Evolutionary conservation across 30 jellyfish, hydroid and myxozoan species (phyloP).

Genomic region (Clytia hemisphaerica): DNA sequence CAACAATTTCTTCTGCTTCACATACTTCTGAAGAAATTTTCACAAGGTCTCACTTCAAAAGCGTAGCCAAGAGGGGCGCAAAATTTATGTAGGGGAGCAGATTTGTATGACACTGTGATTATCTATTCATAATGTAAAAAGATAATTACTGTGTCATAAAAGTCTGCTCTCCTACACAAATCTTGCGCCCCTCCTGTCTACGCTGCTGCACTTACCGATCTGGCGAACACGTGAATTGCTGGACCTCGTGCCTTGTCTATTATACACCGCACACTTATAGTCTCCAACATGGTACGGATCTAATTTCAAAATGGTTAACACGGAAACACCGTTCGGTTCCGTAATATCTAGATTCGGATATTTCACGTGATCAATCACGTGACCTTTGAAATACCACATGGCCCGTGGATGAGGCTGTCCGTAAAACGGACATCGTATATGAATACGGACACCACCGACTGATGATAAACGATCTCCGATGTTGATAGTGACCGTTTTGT

Average conservation of each 20-base stretch:
- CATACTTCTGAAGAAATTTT: too few species aligned
- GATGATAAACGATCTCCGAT: slow-evolving; percentile 74
- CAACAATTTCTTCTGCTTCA: too few species aligned
- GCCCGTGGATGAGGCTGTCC: slow-evolving; percentile 83
- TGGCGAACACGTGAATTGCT: slow-evolving; percentile 47
- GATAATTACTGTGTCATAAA: too few species aligned
- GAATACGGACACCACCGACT: slow-evolving; percentile 40
- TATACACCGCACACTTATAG: slow-evolving; percentile 47
- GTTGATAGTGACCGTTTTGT: slow-evolving; percentile 11
- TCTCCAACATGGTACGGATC: slow-evolving; percentile 35
- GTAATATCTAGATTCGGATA: slow-evolving; percentile 21
- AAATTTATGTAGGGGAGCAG: too few species aligned
- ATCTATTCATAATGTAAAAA: too few species aligned
- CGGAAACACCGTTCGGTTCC: slow-evolving; percentile 40
- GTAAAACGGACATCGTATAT: slow-evolving; percentile 38
- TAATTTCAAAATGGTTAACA: slow-evolving; percentile 34
- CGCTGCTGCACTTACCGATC: too few species aligned
- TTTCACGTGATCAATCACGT: slow-evolving; percentile 39
- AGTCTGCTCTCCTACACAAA: too few species aligned
- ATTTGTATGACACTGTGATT: too few species aligned
- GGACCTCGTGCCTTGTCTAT: slow-evolving; percentile 36
- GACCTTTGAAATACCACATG: slow-evolving; percentile 47
- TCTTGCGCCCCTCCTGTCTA: too few species aligned
- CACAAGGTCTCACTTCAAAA: too few species aligned
- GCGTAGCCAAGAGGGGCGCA: too few species aligned